These are phyloP conservation scores for Galendromus occidentalis DNA, from an alignment of 1,140 invertebrate species.

Conservation along the genomic window DNA sequence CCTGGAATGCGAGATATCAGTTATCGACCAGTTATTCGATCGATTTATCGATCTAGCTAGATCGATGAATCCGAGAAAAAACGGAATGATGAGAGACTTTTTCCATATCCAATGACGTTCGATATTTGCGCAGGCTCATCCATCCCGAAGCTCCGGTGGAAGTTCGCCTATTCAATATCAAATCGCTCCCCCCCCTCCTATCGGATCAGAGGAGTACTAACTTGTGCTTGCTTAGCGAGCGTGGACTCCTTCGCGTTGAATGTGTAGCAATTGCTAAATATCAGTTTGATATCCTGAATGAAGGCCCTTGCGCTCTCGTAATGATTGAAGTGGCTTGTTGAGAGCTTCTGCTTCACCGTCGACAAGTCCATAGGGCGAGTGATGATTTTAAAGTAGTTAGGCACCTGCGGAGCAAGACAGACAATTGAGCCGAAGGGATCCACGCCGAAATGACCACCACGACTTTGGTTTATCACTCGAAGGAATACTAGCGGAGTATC, in stretches of 20 bases:
- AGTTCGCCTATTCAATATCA: no score
- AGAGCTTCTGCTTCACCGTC: conserved; percentile 52
- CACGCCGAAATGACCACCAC: no score
- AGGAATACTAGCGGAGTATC: no score
- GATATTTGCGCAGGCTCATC: neutral
- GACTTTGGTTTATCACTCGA: no score
- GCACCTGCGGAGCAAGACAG: conserved; percentile 37
- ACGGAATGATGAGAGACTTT: neutral
- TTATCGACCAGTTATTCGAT: neutral
- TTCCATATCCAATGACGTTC: neutral
- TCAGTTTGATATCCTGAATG: conserved; percentile 54
- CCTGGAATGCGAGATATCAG: neutral
- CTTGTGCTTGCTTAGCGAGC: neutral
- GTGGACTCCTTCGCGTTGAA: conserved; percentile 39
- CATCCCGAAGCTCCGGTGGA: neutral
- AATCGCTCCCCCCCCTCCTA: no score
- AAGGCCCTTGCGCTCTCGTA: conserved; percentile 54
- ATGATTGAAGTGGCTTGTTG: conserved; percentile 43
- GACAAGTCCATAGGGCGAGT: conserved; percentile 63
- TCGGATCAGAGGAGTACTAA: neutral
- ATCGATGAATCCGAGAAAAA: neutral
- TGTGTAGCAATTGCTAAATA: conserved; percentile 65
- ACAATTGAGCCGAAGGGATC: no score
- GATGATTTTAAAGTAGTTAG: conserved; percentile 52
- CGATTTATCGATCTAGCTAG: neutral